Evolutionary conservation across 2,797 vertebrate species (phyloP).

Genomic region (Scleropages formosus): DNA sequence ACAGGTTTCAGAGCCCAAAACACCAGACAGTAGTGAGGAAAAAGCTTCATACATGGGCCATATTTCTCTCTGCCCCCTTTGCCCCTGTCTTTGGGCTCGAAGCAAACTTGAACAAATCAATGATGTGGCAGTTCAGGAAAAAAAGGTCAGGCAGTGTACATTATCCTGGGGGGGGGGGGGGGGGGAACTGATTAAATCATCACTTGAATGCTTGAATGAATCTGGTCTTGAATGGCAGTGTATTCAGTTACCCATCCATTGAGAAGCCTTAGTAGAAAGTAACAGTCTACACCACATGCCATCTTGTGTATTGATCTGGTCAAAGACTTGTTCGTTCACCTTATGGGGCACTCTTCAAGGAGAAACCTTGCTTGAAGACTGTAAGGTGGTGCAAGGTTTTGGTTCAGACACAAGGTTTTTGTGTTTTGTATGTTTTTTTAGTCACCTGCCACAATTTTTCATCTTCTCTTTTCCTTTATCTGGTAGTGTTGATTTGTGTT

Average conservation of each 20-base stretch:
- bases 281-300: no score
- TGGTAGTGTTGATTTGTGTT: no score
- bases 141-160: not conserved
- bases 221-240: not conserved
- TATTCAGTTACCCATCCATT: not conserved
- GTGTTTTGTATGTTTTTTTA: no score
- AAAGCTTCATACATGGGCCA: not conserved
- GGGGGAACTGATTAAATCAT: not conserved
- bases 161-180: not conserved
- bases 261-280: not conserved
- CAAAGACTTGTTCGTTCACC: no score
- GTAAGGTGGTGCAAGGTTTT: no score
- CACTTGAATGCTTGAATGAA: not conserved
- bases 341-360: no score
- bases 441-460: no score
- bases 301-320: no score
- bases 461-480: no score
- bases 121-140: not conserved
- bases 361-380: no score
- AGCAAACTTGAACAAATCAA: not conserved
- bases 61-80: not conserved
- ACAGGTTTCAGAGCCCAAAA: constrained; percentile 9
- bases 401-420: no score
- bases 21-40: not conserved
- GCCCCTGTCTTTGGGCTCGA: not conserved